A percentile compares a stretch with the other conserved stretches of the same genome.
Evolutionary conservation across 1,140 invertebrate genomes (phyloP).

Genomic region (Pseudomyrmex pallidus): DNA sequence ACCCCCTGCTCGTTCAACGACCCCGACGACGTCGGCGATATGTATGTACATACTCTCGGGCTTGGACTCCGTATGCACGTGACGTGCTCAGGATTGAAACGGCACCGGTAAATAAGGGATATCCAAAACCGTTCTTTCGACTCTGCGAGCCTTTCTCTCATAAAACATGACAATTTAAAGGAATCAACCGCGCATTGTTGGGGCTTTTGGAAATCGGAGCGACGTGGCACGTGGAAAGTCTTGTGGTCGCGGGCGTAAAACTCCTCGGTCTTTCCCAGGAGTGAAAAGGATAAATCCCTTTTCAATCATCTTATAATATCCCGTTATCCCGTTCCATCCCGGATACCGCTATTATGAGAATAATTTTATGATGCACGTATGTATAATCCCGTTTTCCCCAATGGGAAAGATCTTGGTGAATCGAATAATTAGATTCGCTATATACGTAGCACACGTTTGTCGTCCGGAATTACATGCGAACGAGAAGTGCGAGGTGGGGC

Average conservation of each 20-base stretch:
- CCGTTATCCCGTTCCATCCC: neutral
- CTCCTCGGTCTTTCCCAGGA: constrained; percentile 8
- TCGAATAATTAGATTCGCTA: constrained; percentile 3
- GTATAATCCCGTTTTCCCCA: neutral
- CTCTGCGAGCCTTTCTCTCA: constrained; percentile 7
- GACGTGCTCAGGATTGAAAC: constrained; percentile 64
- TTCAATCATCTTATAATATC: neutral
- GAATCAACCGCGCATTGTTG: constrained; percentile 69
- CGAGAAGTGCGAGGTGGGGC: constrained; percentile 46
- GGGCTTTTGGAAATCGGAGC: constrained; percentile 36
- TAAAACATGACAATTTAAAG: constrained; percentile 47
- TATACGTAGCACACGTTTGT: neutral
- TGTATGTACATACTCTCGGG: constrained; percentile 65
- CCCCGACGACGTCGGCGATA: constrained; percentile 70
- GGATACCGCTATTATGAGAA: neutral
- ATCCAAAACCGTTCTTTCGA: constrained; percentile 35
- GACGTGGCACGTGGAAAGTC: constrained; percentile 29
- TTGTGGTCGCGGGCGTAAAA: constrained; percentile 4
- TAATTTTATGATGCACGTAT: neutral
- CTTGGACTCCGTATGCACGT: constrained; percentile 72
- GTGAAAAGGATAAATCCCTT: neutral
- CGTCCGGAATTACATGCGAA: constrained; percentile 27
- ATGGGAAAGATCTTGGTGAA: neutral
- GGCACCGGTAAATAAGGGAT: constrained; percentile 63
- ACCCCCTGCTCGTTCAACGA: constrained; percentile 83